Evolutionary conservation across 2,113 vertebrate species (phyloP).

Genomic region (Dendrocopos noguchii): DNA sequence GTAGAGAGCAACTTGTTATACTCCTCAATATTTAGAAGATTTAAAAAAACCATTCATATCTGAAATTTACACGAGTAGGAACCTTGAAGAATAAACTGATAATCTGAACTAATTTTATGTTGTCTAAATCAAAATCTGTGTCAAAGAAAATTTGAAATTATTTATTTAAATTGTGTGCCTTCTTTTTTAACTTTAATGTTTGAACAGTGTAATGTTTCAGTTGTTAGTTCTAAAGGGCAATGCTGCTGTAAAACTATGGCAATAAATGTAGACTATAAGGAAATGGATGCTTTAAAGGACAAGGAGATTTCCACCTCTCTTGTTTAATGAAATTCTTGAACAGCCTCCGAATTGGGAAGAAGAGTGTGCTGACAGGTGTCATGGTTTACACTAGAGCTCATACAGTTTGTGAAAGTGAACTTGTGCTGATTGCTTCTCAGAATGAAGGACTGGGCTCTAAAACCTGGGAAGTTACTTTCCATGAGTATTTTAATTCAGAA

Average conservation of each 20-base stretch:
- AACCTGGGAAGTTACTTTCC: background rate
- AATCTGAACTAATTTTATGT: background rate
- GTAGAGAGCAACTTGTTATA: background rate
- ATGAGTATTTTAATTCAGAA: background rate
- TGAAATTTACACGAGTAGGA: background rate
- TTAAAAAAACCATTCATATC: background rate
- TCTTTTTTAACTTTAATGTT: background rate
- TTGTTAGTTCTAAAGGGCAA: background rate
- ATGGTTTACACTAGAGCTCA: background rate
- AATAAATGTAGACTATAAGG: background rate
- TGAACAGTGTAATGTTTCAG: background rate
- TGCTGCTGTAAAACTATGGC: background rate
- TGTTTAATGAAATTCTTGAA: background rate
- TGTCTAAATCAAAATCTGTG: background rate
- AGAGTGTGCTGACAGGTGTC: background rate
- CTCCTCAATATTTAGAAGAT: background rate
- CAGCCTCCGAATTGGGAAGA: background rate
- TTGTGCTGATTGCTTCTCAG: background rate
- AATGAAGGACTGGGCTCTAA: background rate
- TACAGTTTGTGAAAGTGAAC: background rate
- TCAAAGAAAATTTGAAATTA: background rate
- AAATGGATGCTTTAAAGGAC: background rate
- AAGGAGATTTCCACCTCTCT: background rate
- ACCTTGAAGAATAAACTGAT: background rate
- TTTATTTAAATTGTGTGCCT: background rate